phyloP scores from a whole-genome alignment of 2,888 invertebrate species.

The Mythimna pallens region DNA sequence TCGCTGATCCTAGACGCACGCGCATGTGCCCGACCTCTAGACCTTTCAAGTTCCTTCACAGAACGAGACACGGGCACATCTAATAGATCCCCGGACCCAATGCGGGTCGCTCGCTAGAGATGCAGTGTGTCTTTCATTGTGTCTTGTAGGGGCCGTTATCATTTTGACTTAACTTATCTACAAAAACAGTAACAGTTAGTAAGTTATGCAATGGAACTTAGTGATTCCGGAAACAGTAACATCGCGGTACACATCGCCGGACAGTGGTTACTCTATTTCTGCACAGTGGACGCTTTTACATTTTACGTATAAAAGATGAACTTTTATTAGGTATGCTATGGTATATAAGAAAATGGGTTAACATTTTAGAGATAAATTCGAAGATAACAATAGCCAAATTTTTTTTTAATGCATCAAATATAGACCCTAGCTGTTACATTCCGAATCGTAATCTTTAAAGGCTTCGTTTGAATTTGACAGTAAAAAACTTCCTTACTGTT shows the following conservation, averaged over 20 bases:
- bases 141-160: not conserved
- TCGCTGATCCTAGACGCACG: constrained; percentile 1
- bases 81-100: not conserved
- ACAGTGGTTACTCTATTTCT: not conserved
- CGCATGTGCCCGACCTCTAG: constrained; percentile 19
- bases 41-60: constrained; percentile 10
- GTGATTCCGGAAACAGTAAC: no score
- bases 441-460: no score
- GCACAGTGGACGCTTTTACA: not conserved
- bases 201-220: no score
- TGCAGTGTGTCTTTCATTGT: not conserved
- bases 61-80: not conserved
- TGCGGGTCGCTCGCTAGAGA: not conserved
- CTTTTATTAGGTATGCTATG: not conserved
- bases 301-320: not conserved
- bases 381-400: not conserved
- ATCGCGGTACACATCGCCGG: not conserved
- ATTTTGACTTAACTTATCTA: not conserved
- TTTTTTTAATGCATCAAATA: no score
- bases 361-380: not conserved
- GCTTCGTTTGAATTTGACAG: not conserved
- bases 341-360: no score
- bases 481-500: no score
- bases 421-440: no score
- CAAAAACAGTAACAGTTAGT: not conserved